phyloP scores from a whole-genome alignment of 2,113 vertebrate genomes.

The Gorsachius goisagi region DNA sequence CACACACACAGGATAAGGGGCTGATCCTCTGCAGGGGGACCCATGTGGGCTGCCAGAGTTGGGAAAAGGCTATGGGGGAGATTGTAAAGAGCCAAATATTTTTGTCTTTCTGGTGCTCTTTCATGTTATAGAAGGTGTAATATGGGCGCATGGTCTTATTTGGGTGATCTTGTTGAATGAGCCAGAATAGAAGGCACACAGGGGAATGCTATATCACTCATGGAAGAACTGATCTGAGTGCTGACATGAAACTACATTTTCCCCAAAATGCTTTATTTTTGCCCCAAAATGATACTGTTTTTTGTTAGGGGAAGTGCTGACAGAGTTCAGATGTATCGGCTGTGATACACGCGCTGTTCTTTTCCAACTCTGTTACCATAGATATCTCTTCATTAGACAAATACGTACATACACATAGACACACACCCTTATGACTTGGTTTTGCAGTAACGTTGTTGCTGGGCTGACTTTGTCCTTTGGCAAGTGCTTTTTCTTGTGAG shows the following conservation, averaged over 20 bases:
- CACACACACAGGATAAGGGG: neutral
- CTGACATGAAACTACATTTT: neutral
- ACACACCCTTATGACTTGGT: neutral
- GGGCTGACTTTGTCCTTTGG: neutral
- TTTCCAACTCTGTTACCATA: neutral
- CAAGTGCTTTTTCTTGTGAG: neutral
- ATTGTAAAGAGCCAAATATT: neutral
- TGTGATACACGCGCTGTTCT: neutral
- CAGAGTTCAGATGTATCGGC: neutral
- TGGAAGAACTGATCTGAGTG: neutral
- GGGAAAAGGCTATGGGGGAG: neutral
- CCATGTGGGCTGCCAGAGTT: neutral
- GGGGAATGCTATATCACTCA: neutral
- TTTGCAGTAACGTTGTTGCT: neutral
- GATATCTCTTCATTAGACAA: neutral
- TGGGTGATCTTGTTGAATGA: neutral
- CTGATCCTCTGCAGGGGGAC: neutral
- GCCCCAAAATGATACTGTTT: neutral
- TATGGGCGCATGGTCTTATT: neutral
- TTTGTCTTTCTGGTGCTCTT: neutral
- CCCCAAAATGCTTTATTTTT: neutral
- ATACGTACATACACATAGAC: neutral
- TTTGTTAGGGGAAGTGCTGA: neutral
- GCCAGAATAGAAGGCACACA: neutral
- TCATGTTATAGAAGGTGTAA: neutral